These are phyloP conservation scores for Acanthoscelides obtectus DNA, from an alignment of 2,888 invertebrate genomes.

Conservation along the genomic window DNA sequence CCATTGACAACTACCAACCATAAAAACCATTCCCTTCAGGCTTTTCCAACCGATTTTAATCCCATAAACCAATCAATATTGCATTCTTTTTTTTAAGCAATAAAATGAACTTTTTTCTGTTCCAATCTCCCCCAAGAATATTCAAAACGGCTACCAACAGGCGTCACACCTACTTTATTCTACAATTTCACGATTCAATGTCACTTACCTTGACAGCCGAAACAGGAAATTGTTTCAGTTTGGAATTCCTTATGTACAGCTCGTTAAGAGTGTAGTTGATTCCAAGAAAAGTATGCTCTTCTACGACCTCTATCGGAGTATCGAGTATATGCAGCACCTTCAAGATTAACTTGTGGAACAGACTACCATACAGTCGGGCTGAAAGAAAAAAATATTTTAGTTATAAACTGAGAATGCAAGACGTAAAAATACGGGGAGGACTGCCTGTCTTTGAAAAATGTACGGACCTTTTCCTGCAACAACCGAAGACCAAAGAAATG, in stretches of 20 bases:
- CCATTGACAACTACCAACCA: too few species aligned
- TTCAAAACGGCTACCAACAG: background rate
- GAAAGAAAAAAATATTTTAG: constrained; percentile 27
- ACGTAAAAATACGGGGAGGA: too few species aligned
- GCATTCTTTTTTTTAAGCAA: too few species aligned
- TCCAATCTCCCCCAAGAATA: background rate
- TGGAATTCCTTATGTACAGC: constrained; percentile 62
- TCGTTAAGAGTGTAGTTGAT: constrained; percentile 74
- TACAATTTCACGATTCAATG: background rate
- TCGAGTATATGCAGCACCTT: constrained; percentile 63
- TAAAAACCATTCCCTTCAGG: too few species aligned
- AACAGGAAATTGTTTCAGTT: constrained; percentile 64
- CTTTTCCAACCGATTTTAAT: too few species aligned
- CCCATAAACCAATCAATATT: too few species aligned
- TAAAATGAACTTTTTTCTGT: too few species aligned
- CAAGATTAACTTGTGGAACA: constrained; percentile 68
- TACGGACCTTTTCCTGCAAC: too few species aligned
- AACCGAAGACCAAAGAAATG: too few species aligned
- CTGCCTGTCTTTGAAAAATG: too few species aligned
- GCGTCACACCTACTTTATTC: background rate
- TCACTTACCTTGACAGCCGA: constrained; percentile 64
- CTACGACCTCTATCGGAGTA: constrained; percentile 68
- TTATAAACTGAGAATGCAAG: too few species aligned
- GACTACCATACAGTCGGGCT: constrained; percentile 68
- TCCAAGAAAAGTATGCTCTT: constrained; percentile 73